These are phyloP conservation scores for Drosophila kurseongensis DNA, from an alignment of 1,140 invertebrate species.

Conservation along the genomic window DNA sequence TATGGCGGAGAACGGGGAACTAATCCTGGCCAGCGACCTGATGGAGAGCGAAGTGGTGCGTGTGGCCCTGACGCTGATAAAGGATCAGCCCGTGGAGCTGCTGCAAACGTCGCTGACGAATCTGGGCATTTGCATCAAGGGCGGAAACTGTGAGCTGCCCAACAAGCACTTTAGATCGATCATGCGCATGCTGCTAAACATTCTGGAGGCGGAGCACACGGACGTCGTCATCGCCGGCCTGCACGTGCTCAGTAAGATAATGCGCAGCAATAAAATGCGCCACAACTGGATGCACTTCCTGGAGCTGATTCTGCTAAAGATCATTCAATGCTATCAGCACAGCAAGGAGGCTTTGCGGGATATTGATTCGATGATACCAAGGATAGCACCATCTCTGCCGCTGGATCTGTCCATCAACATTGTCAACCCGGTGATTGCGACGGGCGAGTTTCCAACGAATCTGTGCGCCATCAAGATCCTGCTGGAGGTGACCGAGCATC, in stretches of 20 bases:
- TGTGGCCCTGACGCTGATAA: slow-evolving; percentile 75
- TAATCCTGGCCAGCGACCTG: slow-evolving; percentile 78
- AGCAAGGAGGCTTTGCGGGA: slow-evolving; percentile 89
- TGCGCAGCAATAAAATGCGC: slow-evolving; percentile 90
- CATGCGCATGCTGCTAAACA: slow-evolving; percentile 90
- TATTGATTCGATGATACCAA: slow-evolving; percentile 87
- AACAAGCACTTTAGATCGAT: slow-evolving; percentile 88
- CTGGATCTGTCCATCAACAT: slow-evolving; percentile 88
- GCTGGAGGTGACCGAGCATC: slow-evolving; percentile 92
- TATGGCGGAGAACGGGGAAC: slow-evolving; percentile 68
- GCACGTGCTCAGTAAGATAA: slow-evolving; percentile 91
- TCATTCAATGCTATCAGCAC: slow-evolving; percentile 93
- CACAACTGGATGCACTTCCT: slow-evolving; percentile 93
- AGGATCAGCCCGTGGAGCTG: slow-evolving; percentile 66
- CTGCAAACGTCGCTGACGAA: slow-evolving; percentile 80
- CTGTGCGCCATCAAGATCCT: slow-evolving; percentile 97
- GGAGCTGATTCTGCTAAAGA: slow-evolving; percentile 94
- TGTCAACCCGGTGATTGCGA: slow-evolving; percentile 91
- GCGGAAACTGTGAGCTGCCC: slow-evolving; percentile 85
- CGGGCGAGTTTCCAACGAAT: slow-evolving; percentile 93
- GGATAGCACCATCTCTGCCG: slow-evolving; percentile 90
- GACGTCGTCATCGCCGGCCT: slow-evolving; percentile 90
- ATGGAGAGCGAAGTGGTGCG: slow-evolving; percentile 85
- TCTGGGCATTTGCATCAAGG: slow-evolving; percentile 84
- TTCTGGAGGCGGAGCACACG: slow-evolving; percentile 89